Evolutionary conservation across 2,113 vertebrate genomes (phyloP).

Genomic region (Thunnus maccoyii): DNA sequence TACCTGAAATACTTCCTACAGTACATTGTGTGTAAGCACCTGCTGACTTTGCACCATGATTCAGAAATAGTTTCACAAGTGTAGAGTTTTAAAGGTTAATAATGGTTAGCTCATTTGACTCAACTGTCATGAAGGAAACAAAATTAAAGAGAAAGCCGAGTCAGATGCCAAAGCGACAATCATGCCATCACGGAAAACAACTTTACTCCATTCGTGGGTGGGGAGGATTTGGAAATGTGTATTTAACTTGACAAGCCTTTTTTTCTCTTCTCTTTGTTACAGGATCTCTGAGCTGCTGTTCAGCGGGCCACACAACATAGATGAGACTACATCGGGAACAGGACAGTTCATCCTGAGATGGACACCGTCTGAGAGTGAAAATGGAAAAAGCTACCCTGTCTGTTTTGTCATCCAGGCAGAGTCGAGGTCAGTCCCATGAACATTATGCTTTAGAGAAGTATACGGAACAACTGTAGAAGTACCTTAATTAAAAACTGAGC

Average conservation of each 20-base stretch:
- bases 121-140: background rate
- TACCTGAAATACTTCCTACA: background rate
- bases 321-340: accelerated
- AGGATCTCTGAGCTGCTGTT: constrained; percentile 46
- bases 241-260: no score
- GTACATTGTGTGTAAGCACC: no score
- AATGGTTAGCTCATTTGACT: no score
- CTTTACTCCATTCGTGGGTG: background rate
- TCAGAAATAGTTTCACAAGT: no score
- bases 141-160: background rate
- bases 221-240: background rate
- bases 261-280: background rate
- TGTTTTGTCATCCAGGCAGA: constrained; percentile 22
- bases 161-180: no score
- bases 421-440: background rate
- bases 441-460: no score
- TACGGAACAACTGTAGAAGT: no score
- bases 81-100: no score
- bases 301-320: background rate
- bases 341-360: constrained; percentile 39
- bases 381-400: constrained; percentile 28
- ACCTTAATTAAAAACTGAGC: no score
- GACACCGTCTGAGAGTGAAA: constrained; percentile 27
- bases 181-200: no score
- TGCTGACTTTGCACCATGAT: no score